Conservation (phyloP, 2,113 vertebrate species). For the Chionis minor region DNA sequence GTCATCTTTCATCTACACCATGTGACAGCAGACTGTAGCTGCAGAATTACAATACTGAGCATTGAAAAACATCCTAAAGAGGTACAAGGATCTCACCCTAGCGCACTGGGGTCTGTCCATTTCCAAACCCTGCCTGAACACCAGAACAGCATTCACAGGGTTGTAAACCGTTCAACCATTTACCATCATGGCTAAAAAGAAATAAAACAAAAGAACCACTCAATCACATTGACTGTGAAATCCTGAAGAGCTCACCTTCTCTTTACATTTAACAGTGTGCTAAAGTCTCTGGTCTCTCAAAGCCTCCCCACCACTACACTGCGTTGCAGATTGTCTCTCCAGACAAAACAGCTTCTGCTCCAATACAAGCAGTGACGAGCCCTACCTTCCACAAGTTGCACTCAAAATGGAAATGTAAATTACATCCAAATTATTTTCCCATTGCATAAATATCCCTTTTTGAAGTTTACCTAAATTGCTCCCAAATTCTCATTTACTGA, state of each 20-base stretch:
- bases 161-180: not conserved
- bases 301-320: not conserved
- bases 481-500: not conserved
- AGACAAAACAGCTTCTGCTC: not conserved
- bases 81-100: not conserved
- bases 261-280: not conserved
- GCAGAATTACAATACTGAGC: not conserved
- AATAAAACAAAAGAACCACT: not conserved
- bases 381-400: not conserved
- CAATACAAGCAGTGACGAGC: accelerated
- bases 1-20: not conserved
- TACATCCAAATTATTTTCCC: not conserved
- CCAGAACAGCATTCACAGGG: not conserved
- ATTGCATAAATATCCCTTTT: not conserved
- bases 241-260: not conserved
- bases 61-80: not conserved
- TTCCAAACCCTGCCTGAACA: not conserved
- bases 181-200: not conserved
- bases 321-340: not conserved
- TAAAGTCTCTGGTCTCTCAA: not conserved
- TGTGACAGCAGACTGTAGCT: not conserved
- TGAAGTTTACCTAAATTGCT: not conserved
- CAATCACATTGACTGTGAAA: not conserved
- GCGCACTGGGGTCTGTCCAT: not conserved
- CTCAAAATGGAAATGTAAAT: not conserved